phyloP scores from a whole-genome alignment of 2,888 invertebrate genomes.

The Caradrina kadenii region DNA sequence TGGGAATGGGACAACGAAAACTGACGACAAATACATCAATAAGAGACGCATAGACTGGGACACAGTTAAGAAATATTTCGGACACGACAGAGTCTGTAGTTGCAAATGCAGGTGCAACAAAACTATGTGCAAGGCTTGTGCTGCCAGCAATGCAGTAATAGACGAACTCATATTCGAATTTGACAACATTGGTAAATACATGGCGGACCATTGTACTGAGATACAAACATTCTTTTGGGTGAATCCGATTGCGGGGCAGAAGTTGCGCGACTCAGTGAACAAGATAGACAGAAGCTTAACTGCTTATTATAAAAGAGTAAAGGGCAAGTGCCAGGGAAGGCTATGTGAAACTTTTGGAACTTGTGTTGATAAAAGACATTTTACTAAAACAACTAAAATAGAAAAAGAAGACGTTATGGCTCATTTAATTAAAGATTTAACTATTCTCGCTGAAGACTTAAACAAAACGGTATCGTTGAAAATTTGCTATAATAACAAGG shows the following conservation, averaged over 20 bases:
- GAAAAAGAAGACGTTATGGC: constrained; percentile 43
- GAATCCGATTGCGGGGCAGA: constrained; percentile 82
- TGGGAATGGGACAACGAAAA: neutral
- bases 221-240: constrained; percentile 83
- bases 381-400: constrained; percentile 33
- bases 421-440: constrained; percentile 58
- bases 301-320: constrained; percentile 81
- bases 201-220: constrained; percentile 83
- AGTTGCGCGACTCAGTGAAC: constrained; percentile 77
- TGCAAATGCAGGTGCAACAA: constrained; percentile 78
- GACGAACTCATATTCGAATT: constrained; percentile 82
- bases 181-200: constrained; percentile 78
- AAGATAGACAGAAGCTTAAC: constrained; percentile 76
- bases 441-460: constrained; percentile 65
- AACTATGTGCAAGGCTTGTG: constrained; percentile 81
- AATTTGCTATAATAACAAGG: constrained; percentile 58
- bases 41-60: constrained; percentile 73
- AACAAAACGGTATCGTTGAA: constrained; percentile 60
- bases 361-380: constrained; percentile 74
- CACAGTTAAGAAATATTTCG: constrained; percentile 74
- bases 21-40: neutral
- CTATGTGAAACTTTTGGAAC: constrained; percentile 76
- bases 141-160: constrained; percentile 81
- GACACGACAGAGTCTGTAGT: constrained; percentile 76
- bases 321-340: constrained; percentile 79